A percentile compares a stretch with the other conserved stretches of the same genome.
Conservation (phyloP, 2,797 vertebrate genomes). For the Masticophis lateralis region DNA sequence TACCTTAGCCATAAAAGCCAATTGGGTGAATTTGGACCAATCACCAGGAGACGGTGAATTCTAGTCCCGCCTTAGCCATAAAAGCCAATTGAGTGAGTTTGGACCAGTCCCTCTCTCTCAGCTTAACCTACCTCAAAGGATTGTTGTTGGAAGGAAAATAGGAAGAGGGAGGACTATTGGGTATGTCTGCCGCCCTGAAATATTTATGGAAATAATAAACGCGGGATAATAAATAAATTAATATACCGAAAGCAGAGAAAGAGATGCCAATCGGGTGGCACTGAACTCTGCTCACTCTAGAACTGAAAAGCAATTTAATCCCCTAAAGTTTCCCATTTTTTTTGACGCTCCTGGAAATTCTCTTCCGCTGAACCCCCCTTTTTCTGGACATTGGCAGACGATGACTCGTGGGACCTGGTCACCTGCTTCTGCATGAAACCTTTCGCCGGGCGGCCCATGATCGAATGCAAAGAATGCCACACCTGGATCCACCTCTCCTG, state of each 20-base stretch:
- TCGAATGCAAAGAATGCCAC: conserved; percentile 92
- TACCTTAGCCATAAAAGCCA: no score
- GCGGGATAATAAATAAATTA: not conserved
- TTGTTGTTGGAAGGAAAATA: not conserved
- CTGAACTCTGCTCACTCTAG: not conserved
- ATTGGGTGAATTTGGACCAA: no score
- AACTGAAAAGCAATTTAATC: not conserved
- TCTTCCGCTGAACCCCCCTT: no score
- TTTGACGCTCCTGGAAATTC: not conserved
- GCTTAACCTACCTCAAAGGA: not conserved
- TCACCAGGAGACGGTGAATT: no score
- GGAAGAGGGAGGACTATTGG: not conserved
- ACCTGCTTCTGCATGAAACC: conserved; percentile 99
- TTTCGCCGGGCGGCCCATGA: conserved; percentile 94
- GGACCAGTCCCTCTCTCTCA: not conserved
- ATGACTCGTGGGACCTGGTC: conserved; percentile 96
- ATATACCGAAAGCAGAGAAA: not conserved
- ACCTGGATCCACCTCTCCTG: conserved; percentile 98
- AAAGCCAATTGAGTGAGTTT: no score
- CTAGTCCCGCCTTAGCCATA: no score
- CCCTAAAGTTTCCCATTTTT: not conserved
- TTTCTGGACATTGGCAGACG: conserved; percentile 72
- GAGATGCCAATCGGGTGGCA: not conserved
- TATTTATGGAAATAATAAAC: not conserved
- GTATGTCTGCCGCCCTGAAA: not conserved